A percentile compares a stretch with the other conserved stretches of the same genome.
These are phyloP conservation scores for Drosophila mimetica DNA, from an alignment of 2,888 invertebrate genomes.

Conservation along the genomic window DNA sequence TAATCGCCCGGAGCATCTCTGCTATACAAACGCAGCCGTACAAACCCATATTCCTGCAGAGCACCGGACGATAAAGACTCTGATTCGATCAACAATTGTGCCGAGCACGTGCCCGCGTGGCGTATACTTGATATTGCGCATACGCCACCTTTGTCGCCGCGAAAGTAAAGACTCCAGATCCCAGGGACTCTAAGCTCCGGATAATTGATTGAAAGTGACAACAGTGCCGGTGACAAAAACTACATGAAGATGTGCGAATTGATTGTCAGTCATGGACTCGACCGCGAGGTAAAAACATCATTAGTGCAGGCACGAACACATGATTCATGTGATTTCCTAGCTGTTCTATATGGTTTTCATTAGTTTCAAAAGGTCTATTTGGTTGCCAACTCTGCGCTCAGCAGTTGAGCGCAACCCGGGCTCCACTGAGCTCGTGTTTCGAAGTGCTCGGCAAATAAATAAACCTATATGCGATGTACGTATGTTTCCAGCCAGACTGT, in stretches of 20 bases:
- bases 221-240: neutral
- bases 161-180: neutral
- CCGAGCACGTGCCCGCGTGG: slow-evolving; percentile 55
- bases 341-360: slow-evolving; percentile 15
- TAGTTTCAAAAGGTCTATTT: slow-evolving; percentile 11
- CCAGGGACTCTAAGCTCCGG: neutral
- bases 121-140: slow-evolving; percentile 44
- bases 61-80: slow-evolving; percentile 29
- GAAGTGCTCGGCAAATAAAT: slow-evolving; percentile 18
- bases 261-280: slow-evolving; percentile 76
- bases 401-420: slow-evolving; percentile 7
- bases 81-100: slow-evolving; percentile 16
- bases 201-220: slow-evolving; percentile 25
- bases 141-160: slow-evolving; percentile 20
- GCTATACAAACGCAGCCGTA: neutral
- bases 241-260: slow-evolving; percentile 78
- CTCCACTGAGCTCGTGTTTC: slow-evolving; percentile 8
- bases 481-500: slow-evolving; percentile 31
- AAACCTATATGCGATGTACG: neutral
- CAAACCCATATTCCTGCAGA: neutral
- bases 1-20: slow-evolving; percentile 11
- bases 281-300: slow-evolving; percentile 72
- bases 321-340: slow-evolving; percentile 50
- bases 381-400: slow-evolving; percentile 25
- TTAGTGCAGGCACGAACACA: slow-evolving; percentile 19